Percentiles rank a stretch among this genome's conserved stretches.
phyloP scores from a whole-genome alignment of 2,113 vertebrate species.

The Atlantisia rogersi region DNA sequence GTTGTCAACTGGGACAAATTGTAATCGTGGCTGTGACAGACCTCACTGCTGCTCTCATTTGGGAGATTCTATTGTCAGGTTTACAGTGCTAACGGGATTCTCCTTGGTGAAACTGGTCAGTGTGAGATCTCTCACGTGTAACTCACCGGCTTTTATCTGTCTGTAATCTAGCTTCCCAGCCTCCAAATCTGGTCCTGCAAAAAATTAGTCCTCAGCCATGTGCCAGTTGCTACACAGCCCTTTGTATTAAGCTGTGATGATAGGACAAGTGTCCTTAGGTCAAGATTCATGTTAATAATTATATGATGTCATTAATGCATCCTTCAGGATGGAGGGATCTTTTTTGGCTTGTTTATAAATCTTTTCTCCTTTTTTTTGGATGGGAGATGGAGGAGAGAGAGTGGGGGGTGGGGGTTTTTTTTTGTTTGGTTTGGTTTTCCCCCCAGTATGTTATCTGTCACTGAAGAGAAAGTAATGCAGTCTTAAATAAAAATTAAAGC shows the following conservation, averaged over 20 bases:
- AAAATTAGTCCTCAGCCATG: background rate
- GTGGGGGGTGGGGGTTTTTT: too few species aligned
- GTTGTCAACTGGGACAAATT: background rate
- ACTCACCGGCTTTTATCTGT: background rate
- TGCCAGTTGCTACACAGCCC: background rate
- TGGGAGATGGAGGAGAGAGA: accelerated
- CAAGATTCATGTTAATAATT: background rate
- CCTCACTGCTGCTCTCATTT: background rate
- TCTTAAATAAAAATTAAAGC: background rate
- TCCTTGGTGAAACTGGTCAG: background rate
- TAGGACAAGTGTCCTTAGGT: background rate
- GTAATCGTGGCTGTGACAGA: background rate
- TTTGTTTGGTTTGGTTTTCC: background rate
- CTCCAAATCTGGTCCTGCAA: background rate
- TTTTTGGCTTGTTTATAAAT: background rate
- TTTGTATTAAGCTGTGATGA: background rate
- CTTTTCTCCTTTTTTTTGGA: background rate
- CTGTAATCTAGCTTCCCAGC: background rate
- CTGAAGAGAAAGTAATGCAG: background rate
- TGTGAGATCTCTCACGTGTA: background rate
- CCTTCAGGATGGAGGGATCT: background rate
- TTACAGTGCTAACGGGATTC: background rate
- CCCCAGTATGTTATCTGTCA: background rate
- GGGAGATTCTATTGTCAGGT: background rate
- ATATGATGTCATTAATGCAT: background rate